Evolutionary conservation across 2,113 vertebrate genomes (phyloP), one percentile per base, ranked within the genome.

Genomic region (Corapipo altera): DNA sequence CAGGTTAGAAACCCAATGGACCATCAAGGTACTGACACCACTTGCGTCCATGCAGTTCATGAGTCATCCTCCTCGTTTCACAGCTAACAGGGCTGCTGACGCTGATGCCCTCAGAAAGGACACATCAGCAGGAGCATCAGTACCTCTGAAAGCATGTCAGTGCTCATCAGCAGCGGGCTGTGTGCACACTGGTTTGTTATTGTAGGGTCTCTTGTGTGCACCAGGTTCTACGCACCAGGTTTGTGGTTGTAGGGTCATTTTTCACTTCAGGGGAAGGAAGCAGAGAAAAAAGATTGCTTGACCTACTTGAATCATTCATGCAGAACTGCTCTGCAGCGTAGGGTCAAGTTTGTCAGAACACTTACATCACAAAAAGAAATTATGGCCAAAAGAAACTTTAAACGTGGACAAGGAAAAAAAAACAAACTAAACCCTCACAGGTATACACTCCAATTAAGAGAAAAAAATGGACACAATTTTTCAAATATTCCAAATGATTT

Each of bases 291-390:
- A 88, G 79, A 93, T 69, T 91, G 61, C 83, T 78, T 91, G 79
- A 84, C 75, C 79, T 88, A 41, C 85, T 82, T 78, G 66, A 80
- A 51, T 96, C 92, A 75, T 79, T 94, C 57, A 4, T 66, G 86
- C 93, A 94, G 95, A 93, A 95, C 82, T 91, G 76, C 57, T 81
- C 57, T 69, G 88, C 37, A 73, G 72, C 9, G 0, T 5, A 78
- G 69, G 76, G 91, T 91, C 93, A 82, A 33, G 43, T 93, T 85
- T 92, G 83, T 84, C 86, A 91, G 90, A 93, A 72, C 65, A 61
- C 69, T 93, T 77, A 80, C 33, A 71, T 93, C 85, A 90, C 79
- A 78, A 23, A 52, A 74, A 61, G 77, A 67, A 87, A 74, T 69
- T 71, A 77, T 5, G 24, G 39, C 83, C 83, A 69, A 78, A 88